These are phyloP conservation scores for Poecilia velifera DNA, from an alignment of 2,797 vertebrate species.

Conservation along the genomic window DNA sequence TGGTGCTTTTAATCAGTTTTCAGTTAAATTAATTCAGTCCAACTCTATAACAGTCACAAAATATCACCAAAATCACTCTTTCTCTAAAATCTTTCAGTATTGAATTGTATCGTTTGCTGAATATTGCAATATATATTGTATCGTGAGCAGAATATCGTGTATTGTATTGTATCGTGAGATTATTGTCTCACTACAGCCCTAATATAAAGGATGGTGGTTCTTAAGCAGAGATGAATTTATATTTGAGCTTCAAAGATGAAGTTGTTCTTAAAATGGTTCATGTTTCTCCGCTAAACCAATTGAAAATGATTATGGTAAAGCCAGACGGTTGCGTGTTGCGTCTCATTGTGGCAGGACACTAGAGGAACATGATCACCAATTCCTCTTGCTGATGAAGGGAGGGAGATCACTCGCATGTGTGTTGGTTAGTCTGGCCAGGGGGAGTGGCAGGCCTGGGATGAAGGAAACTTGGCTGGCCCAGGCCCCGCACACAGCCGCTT, in stretches of 20 bases:
- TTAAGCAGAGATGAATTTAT: not conserved
- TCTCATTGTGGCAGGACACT: slow-evolving; percentile 42
- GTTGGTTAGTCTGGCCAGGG: slow-evolving; percentile 50
- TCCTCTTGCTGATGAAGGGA: slow-evolving; percentile 36
- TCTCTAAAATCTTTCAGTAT: too few species aligned
- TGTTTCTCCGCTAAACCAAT: not conserved
- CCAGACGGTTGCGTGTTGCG: slow-evolving; percentile 26
- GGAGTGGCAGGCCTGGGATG: slow-evolving; percentile 58
- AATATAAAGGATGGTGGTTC: not conserved
- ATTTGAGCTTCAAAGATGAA: not conserved
- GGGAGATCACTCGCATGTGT: slow-evolving; percentile 66
- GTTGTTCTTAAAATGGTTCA: not conserved
- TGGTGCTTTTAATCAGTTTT: too few species aligned
- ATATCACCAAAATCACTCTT: too few species aligned
- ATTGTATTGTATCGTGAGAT: too few species aligned
- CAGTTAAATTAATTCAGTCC: too few species aligned
- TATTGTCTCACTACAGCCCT: too few species aligned
- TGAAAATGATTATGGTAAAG: slow-evolving; percentile 34
- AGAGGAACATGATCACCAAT: slow-evolving; percentile 18
- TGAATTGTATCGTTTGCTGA: too few species aligned
- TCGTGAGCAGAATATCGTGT: too few species aligned
- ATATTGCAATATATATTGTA: too few species aligned
- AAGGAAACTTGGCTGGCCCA: slow-evolving; percentile 53
- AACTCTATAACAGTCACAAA: too few species aligned
- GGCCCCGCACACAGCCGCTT: slow-evolving; percentile 67